A percentile compares a stretch with the other conserved stretches of the same genome.
These are phyloP conservation scores for Drosophila pseudotakahashii DNA, from an alignment of 2,888 invertebrate species.

Conservation along the genomic window DNA sequence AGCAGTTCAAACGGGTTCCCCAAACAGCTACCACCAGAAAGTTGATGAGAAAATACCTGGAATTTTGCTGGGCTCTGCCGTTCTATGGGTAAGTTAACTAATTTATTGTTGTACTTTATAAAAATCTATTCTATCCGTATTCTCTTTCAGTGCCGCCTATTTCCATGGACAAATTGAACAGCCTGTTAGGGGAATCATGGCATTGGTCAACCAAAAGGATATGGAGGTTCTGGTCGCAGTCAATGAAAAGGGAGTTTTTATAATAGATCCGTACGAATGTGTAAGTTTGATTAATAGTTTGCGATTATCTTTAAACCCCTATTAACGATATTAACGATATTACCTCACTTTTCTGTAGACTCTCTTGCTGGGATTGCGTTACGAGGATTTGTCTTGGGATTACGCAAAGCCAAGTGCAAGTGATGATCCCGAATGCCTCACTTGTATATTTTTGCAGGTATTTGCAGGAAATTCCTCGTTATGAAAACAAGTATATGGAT, in stretches of 20 bases:
- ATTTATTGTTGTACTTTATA: neutral
- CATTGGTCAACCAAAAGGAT: slow-evolving; percentile 93
- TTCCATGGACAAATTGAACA: slow-evolving; percentile 98
- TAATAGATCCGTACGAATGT: slow-evolving; percentile 93
- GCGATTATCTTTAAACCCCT: neutral
- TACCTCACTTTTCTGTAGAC: slow-evolving; percentile 86
- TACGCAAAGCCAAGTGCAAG: slow-evolving; percentile 93
- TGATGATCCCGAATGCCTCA: slow-evolving; percentile 93
- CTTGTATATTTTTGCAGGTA: slow-evolving; percentile 94
- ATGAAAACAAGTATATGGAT: neutral
- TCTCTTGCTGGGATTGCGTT: slow-evolving; percentile 92
- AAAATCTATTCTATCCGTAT: neutral
- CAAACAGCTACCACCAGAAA: slow-evolving; percentile 92
- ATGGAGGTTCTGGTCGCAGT: slow-evolving; percentile 95
- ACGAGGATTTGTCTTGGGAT: slow-evolving; percentile 96
- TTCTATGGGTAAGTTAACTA: slow-evolving; percentile 89
- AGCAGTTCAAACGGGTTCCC: slow-evolving; percentile 94
- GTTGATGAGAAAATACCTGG: slow-evolving; percentile 94
- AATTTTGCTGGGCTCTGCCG: slow-evolving; percentile 95
- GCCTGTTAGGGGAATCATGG: slow-evolving; percentile 93
- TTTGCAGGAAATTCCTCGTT: no score
- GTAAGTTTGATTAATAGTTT: slow-evolving; percentile 86
- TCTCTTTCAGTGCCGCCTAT: slow-evolving; percentile 91
- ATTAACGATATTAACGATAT: neutral
- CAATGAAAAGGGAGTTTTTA: slow-evolving; percentile 92